These are phyloP conservation scores for Hylaeus volcanicus DNA, from an alignment of 1,140 invertebrate species.

Conservation along the genomic window DNA sequence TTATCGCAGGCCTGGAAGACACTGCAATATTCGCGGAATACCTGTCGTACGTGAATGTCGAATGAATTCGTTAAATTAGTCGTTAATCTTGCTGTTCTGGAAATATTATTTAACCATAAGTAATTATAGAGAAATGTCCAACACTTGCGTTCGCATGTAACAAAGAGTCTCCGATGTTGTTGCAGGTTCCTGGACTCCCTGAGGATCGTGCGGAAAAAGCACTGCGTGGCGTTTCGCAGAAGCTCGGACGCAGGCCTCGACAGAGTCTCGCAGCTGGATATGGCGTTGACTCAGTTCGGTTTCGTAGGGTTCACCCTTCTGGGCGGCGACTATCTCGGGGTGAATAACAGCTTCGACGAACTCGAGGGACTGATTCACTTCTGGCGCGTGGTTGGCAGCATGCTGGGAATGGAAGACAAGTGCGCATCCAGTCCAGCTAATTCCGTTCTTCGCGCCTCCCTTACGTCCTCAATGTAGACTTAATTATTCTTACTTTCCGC, in stretches of 20 bases:
- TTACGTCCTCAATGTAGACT: too few relatives aligned
- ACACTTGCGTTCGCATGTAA: neutral
- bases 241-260: conserved; percentile 79
- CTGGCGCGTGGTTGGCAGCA: conserved; percentile 90
- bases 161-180: neutral
- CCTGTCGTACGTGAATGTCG: neutral
- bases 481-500: neutral
- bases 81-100: too few relatives aligned
- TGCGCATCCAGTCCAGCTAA: conserved; percentile 64
- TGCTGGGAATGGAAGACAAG: conserved; percentile 91
- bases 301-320: conserved; percentile 90
- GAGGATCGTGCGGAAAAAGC: conserved; percentile 84
- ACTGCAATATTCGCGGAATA: neutral
- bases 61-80: too few relatives aligned
- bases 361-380: conserved; percentile 90
- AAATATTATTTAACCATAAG: too few relatives aligned
- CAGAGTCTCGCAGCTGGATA: conserved; percentile 85
- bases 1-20: conserved; percentile 2
- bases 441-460: neutral
- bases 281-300: conserved; percentile 92
- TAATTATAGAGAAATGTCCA: too few relatives aligned
- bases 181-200: conserved; percentile 82
- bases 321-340: conserved; percentile 84
- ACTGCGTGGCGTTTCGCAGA: conserved; percentile 82
- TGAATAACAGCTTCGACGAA: conserved; percentile 82